A percentile compares a stretch with the other conserved stretches of the same genome.
Evolutionary conservation across 2,113 vertebrate species (phyloP).

Genomic region (Chroicocephalus ridibundus): DNA sequence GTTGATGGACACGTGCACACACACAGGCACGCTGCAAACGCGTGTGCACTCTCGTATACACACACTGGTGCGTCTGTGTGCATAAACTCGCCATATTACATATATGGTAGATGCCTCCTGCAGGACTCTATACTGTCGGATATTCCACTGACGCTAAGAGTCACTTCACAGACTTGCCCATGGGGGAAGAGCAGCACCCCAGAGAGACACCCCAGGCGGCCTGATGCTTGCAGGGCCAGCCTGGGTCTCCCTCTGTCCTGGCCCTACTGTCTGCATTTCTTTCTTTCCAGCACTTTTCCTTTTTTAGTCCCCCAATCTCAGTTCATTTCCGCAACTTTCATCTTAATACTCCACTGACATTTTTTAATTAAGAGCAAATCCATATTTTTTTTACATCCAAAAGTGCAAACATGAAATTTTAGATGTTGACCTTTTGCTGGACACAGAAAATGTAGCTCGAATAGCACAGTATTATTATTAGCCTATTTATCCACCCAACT

Average conservation of each 20-base stretch:
- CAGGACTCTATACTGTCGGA: background rate
- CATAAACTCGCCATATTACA: background rate
- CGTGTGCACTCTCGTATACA: background rate
- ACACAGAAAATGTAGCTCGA: background rate
- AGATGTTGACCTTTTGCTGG: background rate
- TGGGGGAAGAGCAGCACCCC: background rate
- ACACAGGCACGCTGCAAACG: accelerated
- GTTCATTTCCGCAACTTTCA: background rate
- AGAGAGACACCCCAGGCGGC: background rate
- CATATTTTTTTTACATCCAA: background rate
- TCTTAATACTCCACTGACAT: background rate
- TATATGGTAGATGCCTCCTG: background rate
- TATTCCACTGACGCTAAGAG: background rate
- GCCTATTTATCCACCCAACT: background rate
- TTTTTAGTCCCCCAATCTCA: background rate
- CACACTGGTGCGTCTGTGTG: background rate
- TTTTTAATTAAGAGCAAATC: background rate
- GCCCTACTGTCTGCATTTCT: background rate
- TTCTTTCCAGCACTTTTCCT: background rate
- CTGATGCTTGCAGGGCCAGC: background rate
- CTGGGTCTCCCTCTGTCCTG: background rate
- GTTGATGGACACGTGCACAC: accelerated
- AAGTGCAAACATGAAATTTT: background rate
- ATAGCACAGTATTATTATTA: background rate
- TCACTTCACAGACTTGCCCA: background rate